phyloP scores from a whole-genome alignment of 1,140 invertebrate genomes.

The Drosophila grimshawi region DNA sequence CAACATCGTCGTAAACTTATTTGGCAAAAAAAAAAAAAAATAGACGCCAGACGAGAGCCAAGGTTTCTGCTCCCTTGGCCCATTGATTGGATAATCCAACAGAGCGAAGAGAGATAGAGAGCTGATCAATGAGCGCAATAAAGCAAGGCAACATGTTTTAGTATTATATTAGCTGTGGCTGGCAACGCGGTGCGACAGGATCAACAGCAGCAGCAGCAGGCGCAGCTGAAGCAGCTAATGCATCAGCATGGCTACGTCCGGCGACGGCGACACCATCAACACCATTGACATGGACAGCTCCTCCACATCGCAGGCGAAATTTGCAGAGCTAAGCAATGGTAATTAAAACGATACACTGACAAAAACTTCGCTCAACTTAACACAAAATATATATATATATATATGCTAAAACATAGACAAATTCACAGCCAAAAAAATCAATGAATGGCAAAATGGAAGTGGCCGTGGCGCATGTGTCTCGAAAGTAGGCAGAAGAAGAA shows the following conservation, averaged over 20 bases:
- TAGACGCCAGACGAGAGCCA: conserved; percentile 51
- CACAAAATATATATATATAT: conserved; percentile 6
- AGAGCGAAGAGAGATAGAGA: conserved; percentile 8
- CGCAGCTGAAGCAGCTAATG: conserved; percentile 37
- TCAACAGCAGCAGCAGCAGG: conserved; percentile 58
- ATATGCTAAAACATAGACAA: conserved; percentile 7
- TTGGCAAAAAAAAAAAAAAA: conserved; percentile 56
- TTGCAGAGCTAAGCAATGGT: conserved; percentile 74
- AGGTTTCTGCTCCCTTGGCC: conserved; percentile 53
- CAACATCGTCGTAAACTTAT: conserved; percentile 65
- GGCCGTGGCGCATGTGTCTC: conserved; percentile 79
- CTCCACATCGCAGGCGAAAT: conserved; percentile 76
- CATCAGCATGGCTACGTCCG: conserved; percentile 88
- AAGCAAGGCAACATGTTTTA: conserved; percentile 33
- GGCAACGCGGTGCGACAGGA: conserved; percentile 18
- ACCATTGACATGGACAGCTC: conserved; percentile 87
- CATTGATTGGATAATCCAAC: conserved; percentile 62
- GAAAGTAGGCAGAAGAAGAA: conserved; percentile 34
- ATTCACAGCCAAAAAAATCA: conserved; percentile 64
- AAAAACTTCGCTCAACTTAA: not conserved
- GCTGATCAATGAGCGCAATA: conserved; percentile 4
- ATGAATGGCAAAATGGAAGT: conserved; percentile 78
- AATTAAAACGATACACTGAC: conserved; percentile 37
- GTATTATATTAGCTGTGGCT: conserved; percentile 12
- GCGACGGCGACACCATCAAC: conserved; percentile 87